A percentile compares a stretch with the other conserved stretches of the same genome.
phyloP scores from a whole-genome alignment of 1,140 invertebrate genomes.

The Platyscapa corneri region DNA sequence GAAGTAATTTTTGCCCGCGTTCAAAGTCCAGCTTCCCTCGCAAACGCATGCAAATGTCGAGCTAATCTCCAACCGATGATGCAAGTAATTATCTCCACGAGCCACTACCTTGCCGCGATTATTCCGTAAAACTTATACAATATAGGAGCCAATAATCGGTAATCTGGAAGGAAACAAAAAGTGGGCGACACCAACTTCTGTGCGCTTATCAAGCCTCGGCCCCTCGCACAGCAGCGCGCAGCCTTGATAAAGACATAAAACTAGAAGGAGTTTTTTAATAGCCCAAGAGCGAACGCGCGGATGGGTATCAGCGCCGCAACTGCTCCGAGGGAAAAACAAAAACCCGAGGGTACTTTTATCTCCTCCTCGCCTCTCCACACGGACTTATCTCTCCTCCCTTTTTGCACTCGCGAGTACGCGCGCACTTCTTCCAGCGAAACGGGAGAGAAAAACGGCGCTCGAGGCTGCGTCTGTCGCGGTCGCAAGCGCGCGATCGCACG shows the following conservation, averaged over 20 bases:
- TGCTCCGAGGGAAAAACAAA: neutral
- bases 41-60: too few species aligned
- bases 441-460: neutral
- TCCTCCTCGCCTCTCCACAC: too few species aligned
- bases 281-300: neutral
- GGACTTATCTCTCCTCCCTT: too few species aligned
- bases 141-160: neutral
- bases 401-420: too few species aligned
- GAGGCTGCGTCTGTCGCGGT: too few species aligned
- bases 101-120: too few species aligned
- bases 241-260: conserved; percentile 30
- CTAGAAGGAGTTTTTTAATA: conserved; percentile 18
- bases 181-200: neutral
- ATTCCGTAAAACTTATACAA: neutral
- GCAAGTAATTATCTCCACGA: too few species aligned
- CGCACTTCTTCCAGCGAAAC: neutral
- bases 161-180: neutral
- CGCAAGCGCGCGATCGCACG: neutral
- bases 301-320: neutral
- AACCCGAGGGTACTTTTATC: too few species aligned
- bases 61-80: too few species aligned
- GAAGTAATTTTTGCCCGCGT: too few species aligned
- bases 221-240: too few species aligned
- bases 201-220: neutral
- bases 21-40: too few species aligned